These are phyloP conservation scores for Platyscapa corneri DNA, from an alignment of 1,140 invertebrate genomes.

Conservation along the genomic window DNA sequence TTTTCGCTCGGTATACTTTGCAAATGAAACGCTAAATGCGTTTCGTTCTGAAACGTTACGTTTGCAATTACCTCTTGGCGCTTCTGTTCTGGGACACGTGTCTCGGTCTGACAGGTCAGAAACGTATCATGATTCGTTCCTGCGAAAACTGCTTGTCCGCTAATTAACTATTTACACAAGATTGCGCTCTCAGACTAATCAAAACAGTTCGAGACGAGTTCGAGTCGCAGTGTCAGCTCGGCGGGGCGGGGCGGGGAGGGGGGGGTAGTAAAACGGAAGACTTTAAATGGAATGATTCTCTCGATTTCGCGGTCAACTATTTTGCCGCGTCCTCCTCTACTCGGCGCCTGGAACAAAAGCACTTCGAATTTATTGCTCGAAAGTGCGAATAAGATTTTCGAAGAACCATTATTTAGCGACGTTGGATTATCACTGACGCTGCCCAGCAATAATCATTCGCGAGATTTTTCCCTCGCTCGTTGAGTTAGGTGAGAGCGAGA, in stretches of 20 bases:
- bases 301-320: not conserved
- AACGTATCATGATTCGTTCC: not conserved
- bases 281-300: not conserved
- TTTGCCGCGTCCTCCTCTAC: not conserved
- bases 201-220: too few species aligned
- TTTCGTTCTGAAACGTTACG: not conserved
- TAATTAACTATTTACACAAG: not conserved
- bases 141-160: not conserved
- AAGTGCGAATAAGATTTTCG: slow-evolving; percentile 34
- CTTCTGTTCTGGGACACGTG: not conserved
- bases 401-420: slow-evolving; percentile 34
- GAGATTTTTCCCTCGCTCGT: slow-evolving; percentile 24
- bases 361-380: not conserved
- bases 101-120: not conserved
- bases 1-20: not conserved
- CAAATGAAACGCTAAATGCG: not conserved
- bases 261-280: not conserved
- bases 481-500: slow-evolving; percentile 20
- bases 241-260: too few species aligned
- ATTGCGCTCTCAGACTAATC: not conserved
- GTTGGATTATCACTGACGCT: not conserved
- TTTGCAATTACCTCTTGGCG: not conserved
- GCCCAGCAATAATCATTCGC: slow-evolving; percentile 23
- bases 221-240: too few species aligned
- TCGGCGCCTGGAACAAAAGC: not conserved